phyloP scores from a whole-genome alignment of 2,888 invertebrate genomes.

The Charanyca ferruginea region DNA sequence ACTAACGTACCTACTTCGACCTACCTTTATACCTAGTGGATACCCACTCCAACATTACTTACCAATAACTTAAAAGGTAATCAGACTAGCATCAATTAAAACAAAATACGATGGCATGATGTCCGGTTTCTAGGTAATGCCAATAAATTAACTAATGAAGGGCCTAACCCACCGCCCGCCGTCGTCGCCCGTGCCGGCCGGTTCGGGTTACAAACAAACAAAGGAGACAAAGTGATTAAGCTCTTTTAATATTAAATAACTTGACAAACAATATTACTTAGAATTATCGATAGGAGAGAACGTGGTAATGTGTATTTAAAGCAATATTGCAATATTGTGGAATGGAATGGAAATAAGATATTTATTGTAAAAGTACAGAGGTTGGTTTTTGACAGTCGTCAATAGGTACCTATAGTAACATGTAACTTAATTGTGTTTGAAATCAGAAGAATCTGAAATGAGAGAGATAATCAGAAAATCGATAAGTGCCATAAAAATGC shows the following conservation, averaged over 20 bases:
- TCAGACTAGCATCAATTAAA: conserved; percentile 32
- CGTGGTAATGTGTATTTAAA: neutral
- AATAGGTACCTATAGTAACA: too few species aligned
- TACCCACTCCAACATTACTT: too few species aligned
- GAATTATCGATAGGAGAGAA: conserved; percentile 1
- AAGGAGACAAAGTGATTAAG: conserved; percentile 69
- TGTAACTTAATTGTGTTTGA: too few species aligned
- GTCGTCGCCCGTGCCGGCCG: conserved; percentile 4
- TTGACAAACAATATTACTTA: conserved; percentile 39
- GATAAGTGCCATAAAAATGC: too few species aligned
- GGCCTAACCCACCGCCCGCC: conserved; percentile 62
- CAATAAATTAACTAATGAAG: conserved; percentile 79
- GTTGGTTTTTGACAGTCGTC: too few species aligned
- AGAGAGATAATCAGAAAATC: too few species aligned
- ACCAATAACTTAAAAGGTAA: conserved; percentile 29
- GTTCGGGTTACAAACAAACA: conserved; percentile 58
- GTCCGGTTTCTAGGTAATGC: conserved; percentile 26
- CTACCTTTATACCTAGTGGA: too few species aligned
- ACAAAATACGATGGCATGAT: conserved; percentile 36
- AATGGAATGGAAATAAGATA: neutral
- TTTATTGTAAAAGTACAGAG: neutral
- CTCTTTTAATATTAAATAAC: conserved; percentile 62
- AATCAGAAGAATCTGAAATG: too few species aligned
- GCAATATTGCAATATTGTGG: neutral
- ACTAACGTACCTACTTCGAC: too few species aligned